A percentile compares a stretch with the other conserved stretches of the same genome.
These are phyloP conservation scores for Dinoponera quadriceps DNA, from an alignment of 1,140 invertebrate genomes.

Conservation along the genomic window DNA sequence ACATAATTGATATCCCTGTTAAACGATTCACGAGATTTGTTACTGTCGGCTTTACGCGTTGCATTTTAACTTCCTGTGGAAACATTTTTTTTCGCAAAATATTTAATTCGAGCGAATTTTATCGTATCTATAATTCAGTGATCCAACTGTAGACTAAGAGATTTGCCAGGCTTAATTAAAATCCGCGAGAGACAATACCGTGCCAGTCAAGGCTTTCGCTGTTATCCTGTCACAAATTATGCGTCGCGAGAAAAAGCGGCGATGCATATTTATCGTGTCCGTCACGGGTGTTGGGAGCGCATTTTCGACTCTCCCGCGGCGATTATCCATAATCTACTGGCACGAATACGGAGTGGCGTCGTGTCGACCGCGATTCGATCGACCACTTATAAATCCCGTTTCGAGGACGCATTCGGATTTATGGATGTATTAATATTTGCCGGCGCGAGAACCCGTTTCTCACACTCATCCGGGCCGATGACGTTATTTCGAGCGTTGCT, in stretches of 20 bases:
- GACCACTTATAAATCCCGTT: constrained; percentile 54
- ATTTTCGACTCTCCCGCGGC: constrained; percentile 49
- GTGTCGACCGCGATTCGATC: constrained; percentile 48
- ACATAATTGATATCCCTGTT: too few species aligned
- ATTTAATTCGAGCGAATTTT: too few species aligned
- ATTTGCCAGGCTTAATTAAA: neutral
- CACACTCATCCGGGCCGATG: constrained; percentile 30
- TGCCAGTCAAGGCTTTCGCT: neutral
- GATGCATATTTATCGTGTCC: constrained; percentile 47
- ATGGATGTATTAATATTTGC: constrained; percentile 58
- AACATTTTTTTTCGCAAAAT: too few species aligned
- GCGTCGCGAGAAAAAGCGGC: constrained; percentile 18
- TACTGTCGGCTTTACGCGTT: too few species aligned
- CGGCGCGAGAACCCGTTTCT: constrained; percentile 41
- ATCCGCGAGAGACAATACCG: neutral
- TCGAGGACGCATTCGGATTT: constrained; percentile 46
- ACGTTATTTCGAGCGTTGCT: constrained; percentile 36
- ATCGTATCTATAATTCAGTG: neutral
- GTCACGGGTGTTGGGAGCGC: constrained; percentile 34
- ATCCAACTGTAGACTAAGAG: neutral
- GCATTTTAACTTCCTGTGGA: too few species aligned
- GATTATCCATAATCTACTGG: constrained; percentile 54
- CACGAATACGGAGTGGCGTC: constrained; percentile 36
- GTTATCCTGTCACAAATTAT: constrained; percentile 25
- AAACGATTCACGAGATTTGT: too few species aligned